Conservation (phyloP, 2,888 invertebrate species). For the Lochmaea crataegi region DNA sequence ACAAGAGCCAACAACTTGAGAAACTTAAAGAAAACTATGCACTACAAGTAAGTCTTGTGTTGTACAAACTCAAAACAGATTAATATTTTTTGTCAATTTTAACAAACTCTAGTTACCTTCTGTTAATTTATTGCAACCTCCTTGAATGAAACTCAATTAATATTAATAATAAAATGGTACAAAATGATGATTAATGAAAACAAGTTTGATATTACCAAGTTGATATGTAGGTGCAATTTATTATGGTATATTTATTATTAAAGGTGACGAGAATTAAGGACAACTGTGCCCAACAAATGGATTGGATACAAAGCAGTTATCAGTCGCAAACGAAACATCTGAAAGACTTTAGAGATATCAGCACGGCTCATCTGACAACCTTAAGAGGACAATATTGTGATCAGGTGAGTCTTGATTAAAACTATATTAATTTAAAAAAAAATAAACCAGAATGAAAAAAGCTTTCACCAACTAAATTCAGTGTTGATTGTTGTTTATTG, state of each 20-base stretch:
- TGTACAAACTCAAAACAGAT: no score
- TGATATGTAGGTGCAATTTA: not conserved
- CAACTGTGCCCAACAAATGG: constrained; percentile 93
- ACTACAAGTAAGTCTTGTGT: constrained; percentile 74
- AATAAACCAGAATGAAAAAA: no score
- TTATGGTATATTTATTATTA: constrained; percentile 23
- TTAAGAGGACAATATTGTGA: constrained; percentile 92
- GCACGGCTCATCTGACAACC: constrained; percentile 86
- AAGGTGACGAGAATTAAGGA: constrained; percentile 89
- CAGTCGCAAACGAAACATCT: constrained; percentile 87
- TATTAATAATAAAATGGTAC: no score
- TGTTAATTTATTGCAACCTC: no score
- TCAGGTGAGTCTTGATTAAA: constrained; percentile 72
- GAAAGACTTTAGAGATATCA: constrained; percentile 90
- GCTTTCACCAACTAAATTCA: no score
- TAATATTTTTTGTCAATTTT: no score
- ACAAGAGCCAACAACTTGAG: constrained; percentile 90
- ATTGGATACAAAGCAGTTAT: constrained; percentile 93
- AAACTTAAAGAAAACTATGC: constrained; percentile 91
- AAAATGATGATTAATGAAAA: no score
- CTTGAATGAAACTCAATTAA: no score
- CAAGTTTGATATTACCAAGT: no score
- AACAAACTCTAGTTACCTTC: no score
- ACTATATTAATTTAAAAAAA: not conserved
- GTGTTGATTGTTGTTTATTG: no score